A percentile compares a stretch with the other conserved stretches of the same genome.
Evolutionary conservation across 1,140 invertebrate species (phyloP).

Genomic region (Papilio machaon): DNA sequence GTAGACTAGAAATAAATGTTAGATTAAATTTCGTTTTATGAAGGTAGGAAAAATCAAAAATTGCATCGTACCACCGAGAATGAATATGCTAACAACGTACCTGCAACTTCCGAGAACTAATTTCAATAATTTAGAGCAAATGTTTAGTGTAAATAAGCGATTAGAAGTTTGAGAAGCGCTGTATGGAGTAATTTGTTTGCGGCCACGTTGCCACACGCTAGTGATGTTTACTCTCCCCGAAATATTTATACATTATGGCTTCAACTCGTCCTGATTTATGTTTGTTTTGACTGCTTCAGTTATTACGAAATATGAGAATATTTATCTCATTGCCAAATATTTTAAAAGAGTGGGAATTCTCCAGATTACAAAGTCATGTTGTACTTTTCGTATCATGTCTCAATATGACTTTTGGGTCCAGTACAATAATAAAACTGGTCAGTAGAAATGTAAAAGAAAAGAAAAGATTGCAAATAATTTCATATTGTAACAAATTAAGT

Average conservation of each 20-base stretch:
- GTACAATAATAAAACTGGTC: not conserved
- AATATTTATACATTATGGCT: constrained; percentile 68
- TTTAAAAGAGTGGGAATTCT: too few species aligned
- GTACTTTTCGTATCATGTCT: constrained; percentile 46
- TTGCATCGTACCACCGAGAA: constrained; percentile 10
- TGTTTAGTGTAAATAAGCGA: constrained; percentile 50
- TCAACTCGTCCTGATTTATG: constrained; percentile 49
- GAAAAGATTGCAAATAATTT: too few species aligned
- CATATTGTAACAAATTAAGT: too few species aligned
- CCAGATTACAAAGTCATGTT: constrained; percentile 47
- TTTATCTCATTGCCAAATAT: too few species aligned
- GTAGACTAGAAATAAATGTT: not conserved
- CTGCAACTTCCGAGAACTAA: constrained; percentile 41
- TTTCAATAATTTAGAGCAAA: constrained; percentile 62
- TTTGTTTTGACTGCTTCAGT: constrained; percentile 7
- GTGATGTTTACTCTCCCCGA: constrained; percentile 50
- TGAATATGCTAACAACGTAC: constrained; percentile 26
- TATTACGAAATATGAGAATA: constrained; percentile 10
- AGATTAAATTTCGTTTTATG: not conserved
- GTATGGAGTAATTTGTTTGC: constrained; percentile 65
- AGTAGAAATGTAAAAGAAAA: not conserved
- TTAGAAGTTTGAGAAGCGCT: constrained; percentile 56
- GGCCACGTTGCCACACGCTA: constrained; percentile 43
- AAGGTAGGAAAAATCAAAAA: not conserved
- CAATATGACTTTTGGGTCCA: constrained; percentile 46